Conservation (phyloP, 2,113 vertebrate genomes). For the Apodemus speciosus region DNA sequence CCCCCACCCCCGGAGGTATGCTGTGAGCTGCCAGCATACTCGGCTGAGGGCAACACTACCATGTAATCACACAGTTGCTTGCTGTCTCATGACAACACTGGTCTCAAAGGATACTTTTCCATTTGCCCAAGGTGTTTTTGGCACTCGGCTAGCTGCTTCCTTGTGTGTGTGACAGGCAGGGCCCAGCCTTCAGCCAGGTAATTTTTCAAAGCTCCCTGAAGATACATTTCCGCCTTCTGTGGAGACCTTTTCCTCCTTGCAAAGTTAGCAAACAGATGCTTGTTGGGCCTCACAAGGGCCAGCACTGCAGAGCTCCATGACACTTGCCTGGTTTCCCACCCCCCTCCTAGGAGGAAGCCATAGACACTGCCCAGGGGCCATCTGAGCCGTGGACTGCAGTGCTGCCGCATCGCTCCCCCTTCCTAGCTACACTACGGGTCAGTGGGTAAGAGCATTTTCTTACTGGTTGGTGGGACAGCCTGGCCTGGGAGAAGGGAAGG, state of each 20-base stretch:
- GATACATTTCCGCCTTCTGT: slow-evolving; percentile 92
- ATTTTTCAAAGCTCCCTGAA: slow-evolving; percentile 94
- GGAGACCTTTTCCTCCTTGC: slow-evolving; percentile 94
- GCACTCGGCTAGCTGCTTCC: slow-evolving; percentile 95
- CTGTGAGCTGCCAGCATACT: background rate
- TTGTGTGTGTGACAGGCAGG: slow-evolving; percentile 93
- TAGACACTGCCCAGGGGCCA: background rate
- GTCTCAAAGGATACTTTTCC: slow-evolving; percentile 94
- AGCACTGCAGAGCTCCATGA: accelerated
- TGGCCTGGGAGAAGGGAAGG: background rate
- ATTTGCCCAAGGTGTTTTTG: slow-evolving; percentile 93
- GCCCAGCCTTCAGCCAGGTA: slow-evolving; percentile 96
- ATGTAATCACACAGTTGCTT: background rate
- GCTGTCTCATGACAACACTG: accelerated
- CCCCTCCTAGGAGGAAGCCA: background rate
- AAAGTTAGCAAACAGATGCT: slow-evolving; percentile 47
- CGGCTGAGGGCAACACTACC: accelerated
- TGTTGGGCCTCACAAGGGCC: background rate
- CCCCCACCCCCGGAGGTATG: background rate
- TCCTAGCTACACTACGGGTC: background rate
- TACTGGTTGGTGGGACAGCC: accelerated
- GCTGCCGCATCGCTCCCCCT: accelerated
- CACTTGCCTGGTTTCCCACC: background rate
- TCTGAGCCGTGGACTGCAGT: background rate
- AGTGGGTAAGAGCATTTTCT: background rate